A percentile compares a stretch with the other conserved stretches of the same genome.
Conservation (phyloP, 2,797 vertebrate species). For the Aplochiton taeniatus region DNA sequence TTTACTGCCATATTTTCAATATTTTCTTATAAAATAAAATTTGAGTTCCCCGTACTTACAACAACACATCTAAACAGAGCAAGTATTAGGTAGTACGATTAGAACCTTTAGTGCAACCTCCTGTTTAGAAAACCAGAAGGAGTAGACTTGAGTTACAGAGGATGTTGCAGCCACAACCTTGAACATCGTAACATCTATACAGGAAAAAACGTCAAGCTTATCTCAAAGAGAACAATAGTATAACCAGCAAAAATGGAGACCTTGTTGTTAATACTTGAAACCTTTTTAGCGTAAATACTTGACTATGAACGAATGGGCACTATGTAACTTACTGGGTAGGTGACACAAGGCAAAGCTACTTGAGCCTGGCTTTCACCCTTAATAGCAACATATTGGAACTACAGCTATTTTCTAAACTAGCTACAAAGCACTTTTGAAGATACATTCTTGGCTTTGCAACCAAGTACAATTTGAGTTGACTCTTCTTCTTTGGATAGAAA, state of each 20-base stretch:
- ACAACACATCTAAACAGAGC: too few species aligned
- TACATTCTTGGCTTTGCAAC: conserved; percentile 25
- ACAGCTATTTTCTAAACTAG: not conserved
- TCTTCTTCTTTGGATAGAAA: conserved; percentile 15
- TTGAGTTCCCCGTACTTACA: too few species aligned
- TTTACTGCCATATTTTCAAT: not conserved
- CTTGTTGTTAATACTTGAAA: conserved; percentile 47
- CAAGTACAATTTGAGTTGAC: not conserved
- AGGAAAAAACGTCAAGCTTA: conserved; percentile 2
- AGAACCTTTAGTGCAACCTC: not conserved
- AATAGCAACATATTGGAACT: not conserved
- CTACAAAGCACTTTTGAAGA: conserved; percentile 1
- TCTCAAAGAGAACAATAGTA: conserved; percentile 17
- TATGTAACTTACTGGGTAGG: conserved; percentile 33
- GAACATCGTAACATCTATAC: conserved; percentile 45
- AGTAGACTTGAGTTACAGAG: not conserved
- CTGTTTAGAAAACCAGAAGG: not conserved
- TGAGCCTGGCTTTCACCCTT: conserved; percentile 1
- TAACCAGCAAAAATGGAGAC: conserved; percentile 28
- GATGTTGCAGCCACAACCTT: conserved; percentile 24
- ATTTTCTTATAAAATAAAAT: too few species aligned
- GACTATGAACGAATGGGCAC: conserved; percentile 30
- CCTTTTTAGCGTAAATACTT: conserved; percentile 56
- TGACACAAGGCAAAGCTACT: conserved; percentile 37
- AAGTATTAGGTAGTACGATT: not conserved